A percentile compares a stretch with the other conserved stretches of the same genome.
These are phyloP conservation scores for Merodon equestris DNA, from an alignment of 2,888 invertebrate species.

Conservation along the genomic window DNA sequence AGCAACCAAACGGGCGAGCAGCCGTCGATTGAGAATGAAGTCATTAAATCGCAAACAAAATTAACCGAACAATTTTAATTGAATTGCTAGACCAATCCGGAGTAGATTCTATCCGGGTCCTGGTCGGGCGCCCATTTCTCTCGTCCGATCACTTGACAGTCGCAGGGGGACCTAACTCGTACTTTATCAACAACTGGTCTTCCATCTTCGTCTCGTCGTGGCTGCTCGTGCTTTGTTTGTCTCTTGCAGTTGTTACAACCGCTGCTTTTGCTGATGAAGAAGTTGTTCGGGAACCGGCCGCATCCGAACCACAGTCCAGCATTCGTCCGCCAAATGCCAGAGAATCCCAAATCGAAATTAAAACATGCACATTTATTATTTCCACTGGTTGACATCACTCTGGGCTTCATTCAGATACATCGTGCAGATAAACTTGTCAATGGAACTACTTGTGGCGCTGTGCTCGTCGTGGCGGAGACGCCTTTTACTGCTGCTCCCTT, in stretches of 20 bases:
- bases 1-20: no score
- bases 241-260: conserved; percentile 15
- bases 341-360: conserved; percentile 66
- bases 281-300: conserved; percentile 49
- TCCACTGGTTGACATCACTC: conserved; percentile 71
- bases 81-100: conserved; percentile 60
- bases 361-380: conserved; percentile 72
- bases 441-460: conserved; percentile 62
- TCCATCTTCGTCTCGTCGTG: conserved; percentile 61
- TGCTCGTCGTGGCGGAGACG: conserved; percentile 11
- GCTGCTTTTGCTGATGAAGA: conserved; percentile 52
- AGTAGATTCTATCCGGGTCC: conserved; percentile 56
- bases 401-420: conserved; percentile 70
- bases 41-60: conserved; percentile 70
- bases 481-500: neutral
- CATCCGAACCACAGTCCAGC: conserved; percentile 54
- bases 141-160: conserved; percentile 40
- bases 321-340: conserved; percentile 58
- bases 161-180: conserved; percentile 26
- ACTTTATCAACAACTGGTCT: conserved; percentile 64
- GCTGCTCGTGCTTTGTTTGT: conserved; percentile 64
- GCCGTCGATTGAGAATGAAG: conserved; percentile 62
- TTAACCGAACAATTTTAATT: conserved; percentile 72
- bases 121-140: conserved; percentile 53
- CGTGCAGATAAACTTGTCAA: conserved; percentile 71